Evolutionary conservation across 2,113 vertebrate species (phyloP).

Genomic region (Procapra przewalskii): DNA sequence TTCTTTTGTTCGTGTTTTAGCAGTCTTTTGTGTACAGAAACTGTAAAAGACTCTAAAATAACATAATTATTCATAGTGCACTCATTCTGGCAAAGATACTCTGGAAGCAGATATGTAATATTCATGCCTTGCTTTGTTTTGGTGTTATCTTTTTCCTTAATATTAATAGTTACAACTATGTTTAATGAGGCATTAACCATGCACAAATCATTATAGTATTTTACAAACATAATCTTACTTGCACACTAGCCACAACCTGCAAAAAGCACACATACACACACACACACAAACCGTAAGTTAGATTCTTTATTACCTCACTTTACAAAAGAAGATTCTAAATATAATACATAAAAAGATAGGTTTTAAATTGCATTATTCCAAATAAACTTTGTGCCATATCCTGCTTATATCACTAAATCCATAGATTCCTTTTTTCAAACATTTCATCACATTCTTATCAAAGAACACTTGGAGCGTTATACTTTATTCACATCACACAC

Average conservation of each 20-base stretch:
- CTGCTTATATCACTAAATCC: background rate
- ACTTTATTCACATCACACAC: background rate
- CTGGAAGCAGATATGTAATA: background rate
- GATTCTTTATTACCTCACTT: background rate
- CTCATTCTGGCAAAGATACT: background rate
- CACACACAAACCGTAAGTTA: background rate
- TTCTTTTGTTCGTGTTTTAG: background rate
- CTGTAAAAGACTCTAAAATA: background rate
- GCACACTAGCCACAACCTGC: background rate
- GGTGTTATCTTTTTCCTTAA: background rate
- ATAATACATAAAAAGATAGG: background rate
- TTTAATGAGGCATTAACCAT: background rate
- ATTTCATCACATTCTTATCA: background rate
- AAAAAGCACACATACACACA: background rate
- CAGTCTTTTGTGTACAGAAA: background rate
- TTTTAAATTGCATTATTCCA: background rate
- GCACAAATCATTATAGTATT: background rate
- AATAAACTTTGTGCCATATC: background rate
- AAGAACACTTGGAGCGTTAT: background rate
- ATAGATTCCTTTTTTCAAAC: background rate
- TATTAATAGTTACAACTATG: background rate
- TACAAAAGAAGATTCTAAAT: background rate
- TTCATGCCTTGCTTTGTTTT: background rate
- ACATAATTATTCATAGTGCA: background rate
- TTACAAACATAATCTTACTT: background rate